Base-by-base conservation (phyloP, 2,888 invertebrate species). In the Homarus gammarus region DNA sequence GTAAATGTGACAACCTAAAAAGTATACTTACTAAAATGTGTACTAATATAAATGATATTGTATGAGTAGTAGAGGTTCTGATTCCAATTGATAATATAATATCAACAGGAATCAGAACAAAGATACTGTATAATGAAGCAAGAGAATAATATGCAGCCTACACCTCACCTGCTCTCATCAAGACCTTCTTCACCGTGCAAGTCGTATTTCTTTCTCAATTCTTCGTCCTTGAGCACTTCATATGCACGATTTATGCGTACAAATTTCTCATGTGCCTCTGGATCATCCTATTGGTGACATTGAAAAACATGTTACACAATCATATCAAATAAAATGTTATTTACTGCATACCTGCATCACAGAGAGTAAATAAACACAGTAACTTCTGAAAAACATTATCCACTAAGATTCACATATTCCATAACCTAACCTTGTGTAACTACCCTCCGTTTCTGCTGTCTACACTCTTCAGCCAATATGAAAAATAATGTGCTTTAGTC, bases 161-260 rank as follows among this genome's bases (percentile, higher is more conserved):
- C n/a, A 22, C 44, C 87, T 79, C 49, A 91, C 91, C 86, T 86
- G 49, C 73, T 78, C 10, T 85, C 83, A 78, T 91, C 94, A 92
- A 96, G 95, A 51, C 95, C 96, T 92, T 96, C 96, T 93, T 97
- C 96, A 2, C 98, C 98, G 93, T 96, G 95, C 61, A 96, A 93
- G 93, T 98, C 97, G 94, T 97, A 98, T 84, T 96, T 96, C 93
- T 96, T 96, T 87, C 97, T 95, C 91, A 96, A 95, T 88, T 96
- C 96, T 72, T 96, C 96, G 94, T 98, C 97, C 94, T 97, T 97
- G 22, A 98, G 94, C 1, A 97, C 96, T 94, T 98, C 98, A 94
- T 98, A 98, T 0, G 97, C 98, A 93, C 96, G 95, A 79, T 96
- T 97, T 77, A 98, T 95, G 94, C 96, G 96, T 40, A 97, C 94